Evolutionary conservation across 2,797 vertebrate genomes (phyloP).

Genomic region (Tinamus major): DNA sequence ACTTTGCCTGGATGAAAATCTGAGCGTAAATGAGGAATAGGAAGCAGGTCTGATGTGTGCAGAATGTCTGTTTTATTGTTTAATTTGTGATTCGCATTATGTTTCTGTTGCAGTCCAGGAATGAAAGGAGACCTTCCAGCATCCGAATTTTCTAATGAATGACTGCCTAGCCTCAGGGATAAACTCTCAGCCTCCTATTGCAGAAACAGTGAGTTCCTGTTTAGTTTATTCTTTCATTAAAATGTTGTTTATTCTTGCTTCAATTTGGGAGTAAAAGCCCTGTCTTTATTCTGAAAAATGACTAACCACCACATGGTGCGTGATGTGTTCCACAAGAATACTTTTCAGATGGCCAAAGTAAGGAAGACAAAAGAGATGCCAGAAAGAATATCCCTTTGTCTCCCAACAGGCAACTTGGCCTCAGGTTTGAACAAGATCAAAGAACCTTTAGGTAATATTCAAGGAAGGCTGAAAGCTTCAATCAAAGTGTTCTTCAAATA

Average conservation of each 20-base stretch:
- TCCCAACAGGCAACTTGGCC: neutral
- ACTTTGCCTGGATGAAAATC: neutral
- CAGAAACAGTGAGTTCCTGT: neutral
- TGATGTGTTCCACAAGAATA: neutral
- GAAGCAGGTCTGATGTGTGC: neutral
- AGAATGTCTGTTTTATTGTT: neutral
- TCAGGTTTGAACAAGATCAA: neutral
- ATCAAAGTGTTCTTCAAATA: neutral
- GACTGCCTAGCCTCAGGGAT: neutral
- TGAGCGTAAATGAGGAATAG: neutral
- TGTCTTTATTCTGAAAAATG: neutral
- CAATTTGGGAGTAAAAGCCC: neutral
- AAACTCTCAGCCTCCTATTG: neutral
- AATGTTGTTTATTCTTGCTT: neutral
- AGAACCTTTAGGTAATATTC: neutral
- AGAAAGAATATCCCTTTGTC: neutral
- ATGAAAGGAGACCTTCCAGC: neutral
- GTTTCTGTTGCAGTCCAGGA: neutral
- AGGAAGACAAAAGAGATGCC: neutral
- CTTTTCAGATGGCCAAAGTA: neutral
- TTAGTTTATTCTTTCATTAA: neutral
- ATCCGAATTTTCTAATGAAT: neutral
- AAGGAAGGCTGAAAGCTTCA: neutral
- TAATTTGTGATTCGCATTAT: neutral
- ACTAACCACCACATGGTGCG: neutral